Base-by-base conservation (phyloP, 2,797 vertebrate genomes). In the Anguilla pacifica region DNA sequence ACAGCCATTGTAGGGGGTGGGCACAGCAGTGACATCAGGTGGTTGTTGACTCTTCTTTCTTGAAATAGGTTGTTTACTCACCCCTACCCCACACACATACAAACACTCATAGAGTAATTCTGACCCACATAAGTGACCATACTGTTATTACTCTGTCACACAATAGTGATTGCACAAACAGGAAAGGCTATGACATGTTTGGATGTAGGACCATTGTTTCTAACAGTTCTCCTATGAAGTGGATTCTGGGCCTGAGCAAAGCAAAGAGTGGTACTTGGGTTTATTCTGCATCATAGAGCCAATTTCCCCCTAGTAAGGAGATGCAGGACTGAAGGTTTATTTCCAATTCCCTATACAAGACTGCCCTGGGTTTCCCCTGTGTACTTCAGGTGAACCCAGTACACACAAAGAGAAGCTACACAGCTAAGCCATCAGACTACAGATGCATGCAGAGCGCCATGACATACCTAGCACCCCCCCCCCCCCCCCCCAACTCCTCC, bases 281-380 rank as follows among this genome's bases (percentile, higher is more conserved):
- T 91, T 92, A 90, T 90, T 90, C 70, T 43, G 86, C 86, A 89
- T 86, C 70, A 85, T 83, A 86, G 77, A 90, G 89, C 90, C 90
- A 91, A 88, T 90, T 87, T 90, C 84, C 88, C 87, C 88, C 86
- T 77, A 88, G 83, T 90, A 89, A 35, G 72, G 70, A 89, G 85
- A 86, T 79, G 86, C 88, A 87, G 84, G 91, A 91, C 87, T 89
- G 88, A 81, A 88, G 64, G 88, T 90, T 90, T 90, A 91, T 91
- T 89, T 90, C 86, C 85, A 55, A 89, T 89, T 87, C 77, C 88
- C 83, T 43, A 87, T 86, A 87, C 90, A 91, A 92, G 86, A 91
- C 90, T 89, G 87, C 91, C 90, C 89, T 72, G 79, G 88, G 91
- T 87, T 91, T 89, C 72, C 89, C 90, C 89, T 90, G 88, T 87